These are phyloP conservation scores for Pelodytes ibericus DNA, from an alignment of 2,797 vertebrate species.

Conservation along the genomic window DNA sequence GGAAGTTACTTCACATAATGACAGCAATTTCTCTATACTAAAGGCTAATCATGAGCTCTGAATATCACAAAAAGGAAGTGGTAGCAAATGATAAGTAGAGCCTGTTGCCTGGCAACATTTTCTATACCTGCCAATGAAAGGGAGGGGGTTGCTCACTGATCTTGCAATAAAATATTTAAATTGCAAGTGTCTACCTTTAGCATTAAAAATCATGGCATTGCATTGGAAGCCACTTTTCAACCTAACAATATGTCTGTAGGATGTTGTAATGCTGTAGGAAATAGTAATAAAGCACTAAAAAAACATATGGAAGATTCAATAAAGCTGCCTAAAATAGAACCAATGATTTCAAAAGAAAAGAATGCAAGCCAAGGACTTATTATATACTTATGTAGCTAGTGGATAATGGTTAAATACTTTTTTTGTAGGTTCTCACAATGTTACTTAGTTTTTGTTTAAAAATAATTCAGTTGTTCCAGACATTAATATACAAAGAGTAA, in stretches of 20 bases:
- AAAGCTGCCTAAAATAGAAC: constrained; percentile 20
- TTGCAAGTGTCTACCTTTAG: neutral
- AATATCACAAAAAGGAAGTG: constrained; percentile 86
- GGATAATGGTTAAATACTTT: too few species aligned
- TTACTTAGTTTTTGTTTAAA: too few species aligned
- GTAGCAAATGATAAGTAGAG: constrained; percentile 84
- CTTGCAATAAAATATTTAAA: neutral
- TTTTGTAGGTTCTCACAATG: too few species aligned
- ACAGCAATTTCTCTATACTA: constrained; percentile 94
- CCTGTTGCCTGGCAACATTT: constrained; percentile 83
- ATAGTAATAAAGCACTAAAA: constrained; percentile 22
- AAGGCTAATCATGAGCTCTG: constrained; percentile 90
- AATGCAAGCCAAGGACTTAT: neutral
- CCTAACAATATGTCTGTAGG: constrained; percentile 59
- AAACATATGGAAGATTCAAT: constrained; percentile 32
- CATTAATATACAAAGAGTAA: too few species aligned
- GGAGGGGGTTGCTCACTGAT: neutral
- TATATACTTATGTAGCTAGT: neutral
- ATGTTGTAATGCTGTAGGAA: constrained; percentile 65
- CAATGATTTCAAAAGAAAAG: constrained; percentile 36
- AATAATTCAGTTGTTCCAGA: too few species aligned
- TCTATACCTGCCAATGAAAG: constrained; percentile 65
- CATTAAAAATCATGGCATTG: neutral
- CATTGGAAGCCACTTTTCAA: constrained; percentile 5
- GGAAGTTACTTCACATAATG: constrained; percentile 96